These are phyloP conservation scores for Telmatherina bonti DNA, from an alignment of 2,797 vertebrate genomes.

Conservation along the genomic window DNA sequence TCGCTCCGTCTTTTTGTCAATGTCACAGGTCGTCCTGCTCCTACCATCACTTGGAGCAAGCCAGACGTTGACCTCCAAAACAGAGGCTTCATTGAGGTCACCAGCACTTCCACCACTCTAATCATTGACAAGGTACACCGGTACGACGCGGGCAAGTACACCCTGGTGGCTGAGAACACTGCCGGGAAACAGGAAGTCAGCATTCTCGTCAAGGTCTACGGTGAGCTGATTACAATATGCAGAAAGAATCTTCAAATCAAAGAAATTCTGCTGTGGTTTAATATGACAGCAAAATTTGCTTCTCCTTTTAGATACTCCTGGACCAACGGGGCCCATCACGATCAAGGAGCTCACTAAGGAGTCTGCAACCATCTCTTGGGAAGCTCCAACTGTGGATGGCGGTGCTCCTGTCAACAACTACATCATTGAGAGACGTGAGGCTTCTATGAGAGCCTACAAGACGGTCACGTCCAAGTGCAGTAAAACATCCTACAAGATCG, in stretches of 20 bases:
- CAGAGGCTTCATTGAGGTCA: conserved; percentile 95
- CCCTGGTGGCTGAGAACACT: conserved; percentile 93
- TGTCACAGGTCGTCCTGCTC: conserved; percentile 92
- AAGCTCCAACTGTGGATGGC: conserved; percentile 92
- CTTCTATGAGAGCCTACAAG: conserved; percentile 98
- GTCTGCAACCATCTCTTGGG: conserved; percentile 93
- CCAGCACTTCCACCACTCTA: conserved; percentile 89
- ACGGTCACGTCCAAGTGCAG: conserved; percentile 96
- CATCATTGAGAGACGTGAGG: conserved; percentile 96
- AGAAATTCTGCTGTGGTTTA: neutral
- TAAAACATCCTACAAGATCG: conserved; percentile 94
- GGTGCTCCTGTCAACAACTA: conserved; percentile 97
- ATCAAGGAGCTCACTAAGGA: conserved; percentile 95
- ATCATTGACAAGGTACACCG: conserved; percentile 97
- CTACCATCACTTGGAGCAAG: conserved; percentile 93
- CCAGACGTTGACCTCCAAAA: conserved; percentile 90
- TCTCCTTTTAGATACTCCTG: conserved; percentile 91
- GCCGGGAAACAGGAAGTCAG: conserved; percentile 96
- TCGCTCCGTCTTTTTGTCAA: conserved; percentile 91
- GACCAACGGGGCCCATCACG: conserved; percentile 91
- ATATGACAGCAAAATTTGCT: conserved; percentile 19
- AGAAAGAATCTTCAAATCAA: neutral
- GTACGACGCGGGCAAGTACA: conserved; percentile 97
- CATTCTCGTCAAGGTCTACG: conserved; percentile 96
- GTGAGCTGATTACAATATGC: conserved; percentile 76